phyloP scores from a whole-genome alignment of 2,797 vertebrate species.

The Falco naumanni region DNA sequence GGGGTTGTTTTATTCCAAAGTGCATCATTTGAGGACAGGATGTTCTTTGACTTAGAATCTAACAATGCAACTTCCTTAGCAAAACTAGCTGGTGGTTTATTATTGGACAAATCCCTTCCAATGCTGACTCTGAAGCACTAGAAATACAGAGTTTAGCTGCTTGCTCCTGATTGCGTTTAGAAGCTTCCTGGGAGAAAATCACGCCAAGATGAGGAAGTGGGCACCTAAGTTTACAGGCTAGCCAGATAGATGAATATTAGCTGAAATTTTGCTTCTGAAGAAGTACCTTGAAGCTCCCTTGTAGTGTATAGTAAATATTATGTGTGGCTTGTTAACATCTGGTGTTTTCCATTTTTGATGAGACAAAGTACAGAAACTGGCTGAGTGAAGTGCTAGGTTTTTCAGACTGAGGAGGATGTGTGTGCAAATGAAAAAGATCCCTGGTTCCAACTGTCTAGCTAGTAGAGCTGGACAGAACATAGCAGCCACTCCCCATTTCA shows the following conservation, averaged over 20 bases:
- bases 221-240: conserved; percentile 2
- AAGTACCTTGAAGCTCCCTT: conserved; percentile 20
- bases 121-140: background rate
- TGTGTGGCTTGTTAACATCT: conserved; percentile 52
- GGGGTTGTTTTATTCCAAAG: background rate
- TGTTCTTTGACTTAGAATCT: conserved; percentile 3
- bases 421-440: background rate
- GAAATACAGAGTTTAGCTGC: background rate
- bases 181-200: background rate
- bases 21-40: background rate
- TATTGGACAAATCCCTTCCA: background rate
- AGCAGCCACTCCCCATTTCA: background rate
- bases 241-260: background rate
- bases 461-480: background rate
- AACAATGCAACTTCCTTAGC: conserved; percentile 11
- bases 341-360: conserved; percentile 46
- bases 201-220: background rate
- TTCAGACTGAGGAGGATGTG: background rate
- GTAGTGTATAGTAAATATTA: conserved; percentile 13
- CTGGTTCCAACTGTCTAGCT: background rate
- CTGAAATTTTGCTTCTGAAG: conserved; percentile 10
- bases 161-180: background rate
- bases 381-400: background rate
- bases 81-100: background rate
- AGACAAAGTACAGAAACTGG: conserved; percentile 46